These are phyloP conservation scores for Bubo bubo DNA, from an alignment of 2,113 vertebrate genomes.

Conservation along the genomic window DNA sequence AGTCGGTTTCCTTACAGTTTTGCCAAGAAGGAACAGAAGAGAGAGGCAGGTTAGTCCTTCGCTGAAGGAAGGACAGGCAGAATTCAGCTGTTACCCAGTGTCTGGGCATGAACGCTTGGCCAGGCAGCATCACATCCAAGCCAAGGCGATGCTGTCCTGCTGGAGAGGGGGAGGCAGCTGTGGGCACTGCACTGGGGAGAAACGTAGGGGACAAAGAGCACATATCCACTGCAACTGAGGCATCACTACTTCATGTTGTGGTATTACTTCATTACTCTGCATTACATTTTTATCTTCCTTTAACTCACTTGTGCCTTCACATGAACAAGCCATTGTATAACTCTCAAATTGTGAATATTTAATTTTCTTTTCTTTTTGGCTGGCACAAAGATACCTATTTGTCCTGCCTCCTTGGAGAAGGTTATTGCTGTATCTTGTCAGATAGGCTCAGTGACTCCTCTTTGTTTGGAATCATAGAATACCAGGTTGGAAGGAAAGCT, in stretches of 20 bases:
- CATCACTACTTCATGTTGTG: fast-evolving
- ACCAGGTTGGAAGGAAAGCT: too few species aligned
- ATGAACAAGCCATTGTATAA: neutral
- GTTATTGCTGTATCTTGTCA: too few species aligned
- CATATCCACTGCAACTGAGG: neutral
- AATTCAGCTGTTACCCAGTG: fast-evolving
- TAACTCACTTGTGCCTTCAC: neutral
- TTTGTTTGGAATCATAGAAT: too few species aligned
- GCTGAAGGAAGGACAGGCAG: neutral
- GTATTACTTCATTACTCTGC: too few species aligned
- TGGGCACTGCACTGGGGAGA: too few species aligned
- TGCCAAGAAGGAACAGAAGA: neutral
- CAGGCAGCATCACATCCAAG: neutral
- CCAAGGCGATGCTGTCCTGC: neutral
- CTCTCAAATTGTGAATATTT: fast-evolving
- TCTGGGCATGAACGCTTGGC: neutral
- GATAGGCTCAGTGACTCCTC: too few species aligned
- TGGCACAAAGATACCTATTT: neutral
- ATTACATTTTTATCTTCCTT: neutral
- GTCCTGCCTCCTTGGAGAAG: neutral
- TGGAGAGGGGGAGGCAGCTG: fast-evolving
- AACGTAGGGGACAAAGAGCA: neutral
- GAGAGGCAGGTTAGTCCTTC: neutral
- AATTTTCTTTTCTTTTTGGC: neutral
- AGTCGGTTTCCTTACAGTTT: neutral